phyloP scores from a whole-genome alignment of 2,888 invertebrate genomes.

The Patella caerulea region DNA sequence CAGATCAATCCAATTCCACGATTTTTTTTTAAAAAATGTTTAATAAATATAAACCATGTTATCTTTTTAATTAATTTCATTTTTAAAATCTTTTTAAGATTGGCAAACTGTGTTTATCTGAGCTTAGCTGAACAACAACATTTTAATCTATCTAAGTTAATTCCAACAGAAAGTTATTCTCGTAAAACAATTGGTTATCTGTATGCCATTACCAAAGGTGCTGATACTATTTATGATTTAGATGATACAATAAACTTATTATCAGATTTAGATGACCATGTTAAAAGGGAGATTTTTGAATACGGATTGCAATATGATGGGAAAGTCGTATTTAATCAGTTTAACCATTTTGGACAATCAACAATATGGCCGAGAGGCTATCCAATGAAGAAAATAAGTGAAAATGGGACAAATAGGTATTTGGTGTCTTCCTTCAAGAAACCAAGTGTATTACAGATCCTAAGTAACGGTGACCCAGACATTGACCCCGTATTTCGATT shows the following conservation, averaged over 20 bases:
- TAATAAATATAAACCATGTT: no score
- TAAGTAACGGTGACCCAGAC: constrained; percentile 61
- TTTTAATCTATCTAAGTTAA: neutral
- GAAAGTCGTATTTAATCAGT: constrained; percentile 11
- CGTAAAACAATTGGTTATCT: constrained; percentile 27
- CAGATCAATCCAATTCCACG: no score
- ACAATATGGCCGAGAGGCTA: constrained; percentile 4
- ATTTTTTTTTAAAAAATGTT: no score
- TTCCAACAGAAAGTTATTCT: constrained; percentile 22
- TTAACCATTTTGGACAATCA: neutral
- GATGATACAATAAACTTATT: constrained; percentile 28
- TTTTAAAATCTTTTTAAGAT: constrained; percentile 14
- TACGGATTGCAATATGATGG: constrained; percentile 21
- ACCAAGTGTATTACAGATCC: constrained; percentile 54
- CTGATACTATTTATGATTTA: constrained; percentile 27
- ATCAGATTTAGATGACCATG: constrained; percentile 18
- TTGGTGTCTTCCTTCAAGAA: constrained; percentile 24
- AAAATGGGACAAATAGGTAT: constrained; percentile 23
- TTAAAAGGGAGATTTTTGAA: neutral
- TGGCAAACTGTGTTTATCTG: constrained; percentile 23
- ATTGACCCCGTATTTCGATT: constrained; percentile 59
- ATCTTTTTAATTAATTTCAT: neutral
- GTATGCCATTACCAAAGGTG: constrained; percentile 27
- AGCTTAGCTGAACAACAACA: constrained; percentile 11
- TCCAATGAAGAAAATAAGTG: neutral